Evolutionary conservation across 2,888 invertebrate species (phyloP).

Genomic region (Bellardia pandia): DNA sequence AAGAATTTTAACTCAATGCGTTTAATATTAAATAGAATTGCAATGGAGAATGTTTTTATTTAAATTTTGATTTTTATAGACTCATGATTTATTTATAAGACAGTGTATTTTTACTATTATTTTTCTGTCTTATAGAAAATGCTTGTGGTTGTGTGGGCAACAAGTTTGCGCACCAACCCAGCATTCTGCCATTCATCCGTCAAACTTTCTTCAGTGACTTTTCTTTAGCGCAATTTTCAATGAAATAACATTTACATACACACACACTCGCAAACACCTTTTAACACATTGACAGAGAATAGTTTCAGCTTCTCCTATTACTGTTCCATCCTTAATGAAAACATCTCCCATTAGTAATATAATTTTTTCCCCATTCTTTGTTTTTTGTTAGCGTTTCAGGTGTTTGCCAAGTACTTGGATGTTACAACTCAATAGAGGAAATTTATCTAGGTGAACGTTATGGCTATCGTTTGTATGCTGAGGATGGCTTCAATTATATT

Average conservation of each 20-base stretch:
- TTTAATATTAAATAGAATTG: no score
- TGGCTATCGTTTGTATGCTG: constrained; percentile 83
- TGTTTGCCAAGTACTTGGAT: constrained; percentile 81
- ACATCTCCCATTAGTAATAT: no score
- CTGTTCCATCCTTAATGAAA: no score
- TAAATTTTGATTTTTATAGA: no score
- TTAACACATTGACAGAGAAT: neutral
- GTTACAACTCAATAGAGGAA: constrained; percentile 80
- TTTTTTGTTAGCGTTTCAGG: constrained; percentile 79
- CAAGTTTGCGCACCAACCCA: constrained; percentile 22
- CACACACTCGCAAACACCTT: constrained; percentile 15
- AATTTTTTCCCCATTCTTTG: neutral
- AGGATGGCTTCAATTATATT: constrained; percentile 93
- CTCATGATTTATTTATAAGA: no score
- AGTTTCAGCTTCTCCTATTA: neutral
- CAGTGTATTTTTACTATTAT: no score
- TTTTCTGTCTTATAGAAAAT: no score
- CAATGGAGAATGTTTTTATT: no score
- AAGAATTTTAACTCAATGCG: no score
- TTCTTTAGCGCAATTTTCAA: no score
- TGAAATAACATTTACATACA: constrained; percentile 46
- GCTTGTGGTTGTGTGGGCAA: constrained; percentile 34
- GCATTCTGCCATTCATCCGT: neutral
- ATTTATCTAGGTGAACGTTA: constrained; percentile 94
- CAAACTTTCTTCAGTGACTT: no score